Evolutionary conservation across 2,113 vertebrate species (phyloP).

Genomic region (Engraulis encrasicolus): DNA sequence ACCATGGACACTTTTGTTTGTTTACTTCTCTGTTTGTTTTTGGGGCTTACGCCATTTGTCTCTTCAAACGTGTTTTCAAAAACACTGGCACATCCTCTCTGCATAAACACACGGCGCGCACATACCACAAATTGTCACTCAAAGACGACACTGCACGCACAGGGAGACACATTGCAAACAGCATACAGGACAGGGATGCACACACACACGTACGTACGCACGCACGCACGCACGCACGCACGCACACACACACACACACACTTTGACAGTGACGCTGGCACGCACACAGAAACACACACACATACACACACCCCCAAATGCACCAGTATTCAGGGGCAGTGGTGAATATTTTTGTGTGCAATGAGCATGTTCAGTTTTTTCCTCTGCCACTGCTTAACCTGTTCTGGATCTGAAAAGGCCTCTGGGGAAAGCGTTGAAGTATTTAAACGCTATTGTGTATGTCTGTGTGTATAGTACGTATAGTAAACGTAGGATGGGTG

Average conservation of each 20-base stretch:
- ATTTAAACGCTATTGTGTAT: not conserved
- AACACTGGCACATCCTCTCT: not conserved
- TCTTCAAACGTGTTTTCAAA: not conserved
- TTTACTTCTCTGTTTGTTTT: not conserved
- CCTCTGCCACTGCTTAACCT: no score
- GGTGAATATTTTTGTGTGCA: no score
- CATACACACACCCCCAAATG: not conserved
- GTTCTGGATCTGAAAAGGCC: no score
- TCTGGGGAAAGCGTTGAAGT: not conserved
- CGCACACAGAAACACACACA: not conserved
- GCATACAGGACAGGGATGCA: no score
- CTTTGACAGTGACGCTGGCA: not conserved
- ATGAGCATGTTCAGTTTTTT: no score
- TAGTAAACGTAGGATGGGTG: no score
- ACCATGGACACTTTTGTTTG: not conserved
- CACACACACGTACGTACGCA: not conserved
- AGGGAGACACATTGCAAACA: no score
- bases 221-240: not conserved
- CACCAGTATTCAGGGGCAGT: not conserved
- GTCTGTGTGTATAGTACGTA: not conserved
- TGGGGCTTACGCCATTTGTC: not conserved
- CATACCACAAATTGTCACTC: not conserved
- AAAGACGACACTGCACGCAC: not conserved
- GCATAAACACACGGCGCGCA: not conserved
- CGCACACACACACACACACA: not conserved